Conservation (phyloP, 2,113 vertebrate species). For the Mungos mungo region DNA sequence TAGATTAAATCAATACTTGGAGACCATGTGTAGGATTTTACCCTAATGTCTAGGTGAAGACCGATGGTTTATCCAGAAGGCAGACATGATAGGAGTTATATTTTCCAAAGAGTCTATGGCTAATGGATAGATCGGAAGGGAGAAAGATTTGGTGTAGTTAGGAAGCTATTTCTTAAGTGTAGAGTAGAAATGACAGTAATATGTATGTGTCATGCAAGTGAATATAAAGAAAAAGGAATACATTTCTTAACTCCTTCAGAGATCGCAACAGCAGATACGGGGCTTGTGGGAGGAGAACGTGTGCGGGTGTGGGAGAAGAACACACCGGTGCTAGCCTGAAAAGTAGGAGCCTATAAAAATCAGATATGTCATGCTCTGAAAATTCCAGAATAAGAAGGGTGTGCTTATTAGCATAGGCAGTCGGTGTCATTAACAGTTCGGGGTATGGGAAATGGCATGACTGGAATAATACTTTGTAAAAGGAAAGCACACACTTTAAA, state of each 20-base stretch:
- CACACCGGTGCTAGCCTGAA: background rate
- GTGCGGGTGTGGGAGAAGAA: background rate
- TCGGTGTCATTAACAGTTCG: background rate
- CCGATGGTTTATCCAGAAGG: background rate
- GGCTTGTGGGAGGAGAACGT: background rate
- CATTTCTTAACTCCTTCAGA: background rate
- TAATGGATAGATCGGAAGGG: background rate
- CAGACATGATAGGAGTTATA: too few species aligned
- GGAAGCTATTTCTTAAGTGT: background rate
- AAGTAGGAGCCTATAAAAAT: background rate
- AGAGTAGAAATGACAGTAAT: background rate
- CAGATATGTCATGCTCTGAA: background rate
- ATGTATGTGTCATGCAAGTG: background rate
- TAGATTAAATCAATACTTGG: background rate
- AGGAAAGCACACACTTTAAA: background rate
- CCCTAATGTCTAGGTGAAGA: background rate
- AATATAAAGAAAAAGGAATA: background rate
- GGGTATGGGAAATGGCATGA: background rate
- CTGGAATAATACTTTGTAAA: background rate
- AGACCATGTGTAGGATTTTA: background rate
- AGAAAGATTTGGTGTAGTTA: background rate
- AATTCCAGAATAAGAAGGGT: background rate
- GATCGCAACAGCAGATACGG: background rate
- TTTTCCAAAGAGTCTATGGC: background rate
- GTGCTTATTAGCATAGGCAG: background rate